These are phyloP conservation scores for Melanostigma gelatinosum DNA, from an alignment of 2,113 vertebrate species.

Conservation along the genomic window DNA sequence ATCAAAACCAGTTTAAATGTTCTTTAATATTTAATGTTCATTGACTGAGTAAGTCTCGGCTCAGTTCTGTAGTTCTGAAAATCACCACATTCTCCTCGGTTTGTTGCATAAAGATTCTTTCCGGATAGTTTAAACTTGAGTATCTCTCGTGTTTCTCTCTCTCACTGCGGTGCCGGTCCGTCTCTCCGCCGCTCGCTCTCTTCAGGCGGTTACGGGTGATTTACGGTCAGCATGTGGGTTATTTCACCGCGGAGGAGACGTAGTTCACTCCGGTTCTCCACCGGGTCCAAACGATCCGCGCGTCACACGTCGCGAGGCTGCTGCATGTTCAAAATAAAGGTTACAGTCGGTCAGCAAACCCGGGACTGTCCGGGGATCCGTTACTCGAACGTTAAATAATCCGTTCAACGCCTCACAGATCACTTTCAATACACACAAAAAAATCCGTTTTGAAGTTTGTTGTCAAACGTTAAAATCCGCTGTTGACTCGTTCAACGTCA, in stretches of 20 bases:
- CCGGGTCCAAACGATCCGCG: slow-evolving; percentile 30
- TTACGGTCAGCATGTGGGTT: slow-evolving; percentile 54
- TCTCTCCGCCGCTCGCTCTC: slow-evolving; percentile 20
- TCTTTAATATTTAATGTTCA: background rate
- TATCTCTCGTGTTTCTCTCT: background rate
- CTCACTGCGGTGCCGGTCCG: background rate
- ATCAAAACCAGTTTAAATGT: background rate
- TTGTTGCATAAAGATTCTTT: background rate
- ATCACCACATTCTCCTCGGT: background rate
- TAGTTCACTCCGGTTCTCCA: slow-evolving; percentile 28
- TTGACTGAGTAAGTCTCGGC: background rate
- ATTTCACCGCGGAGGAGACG: slow-evolving; percentile 53
- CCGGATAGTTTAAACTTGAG: no score
- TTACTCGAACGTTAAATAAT: background rate
- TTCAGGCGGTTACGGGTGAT: slow-evolving; percentile 59
- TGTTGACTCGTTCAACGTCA: no score
- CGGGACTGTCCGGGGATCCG: slow-evolving; percentile 39
- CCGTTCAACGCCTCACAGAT: background rate
- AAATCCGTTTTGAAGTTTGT: background rate
- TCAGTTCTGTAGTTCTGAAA: no score
- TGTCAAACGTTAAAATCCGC: slow-evolving; percentile 6
- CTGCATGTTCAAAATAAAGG: slow-evolving; percentile 12
- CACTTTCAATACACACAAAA: background rate
- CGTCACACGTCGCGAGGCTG: slow-evolving; percentile 21
- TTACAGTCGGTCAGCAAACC: background rate